phyloP scores from a whole-genome alignment of 2,113 vertebrate genomes.

The Marmota monax region DNA sequence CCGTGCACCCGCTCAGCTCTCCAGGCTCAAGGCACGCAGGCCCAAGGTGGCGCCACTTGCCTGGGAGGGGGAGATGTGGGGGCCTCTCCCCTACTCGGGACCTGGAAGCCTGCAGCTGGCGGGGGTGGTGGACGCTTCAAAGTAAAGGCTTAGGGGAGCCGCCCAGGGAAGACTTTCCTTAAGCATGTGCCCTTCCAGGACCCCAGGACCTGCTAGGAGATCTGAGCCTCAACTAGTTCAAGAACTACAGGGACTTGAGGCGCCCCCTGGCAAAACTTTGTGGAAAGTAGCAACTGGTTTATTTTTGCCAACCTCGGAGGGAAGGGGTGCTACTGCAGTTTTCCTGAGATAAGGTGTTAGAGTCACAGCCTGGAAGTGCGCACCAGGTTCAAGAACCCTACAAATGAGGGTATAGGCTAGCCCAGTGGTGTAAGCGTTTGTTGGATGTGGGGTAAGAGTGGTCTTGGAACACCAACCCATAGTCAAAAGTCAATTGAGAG shows the following conservation, averaged over 20 bases:
- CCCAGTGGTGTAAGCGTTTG: not conserved
- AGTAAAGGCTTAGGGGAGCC: too few relatives aligned
- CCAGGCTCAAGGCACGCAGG: too few relatives aligned
- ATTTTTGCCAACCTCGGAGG: not conserved
- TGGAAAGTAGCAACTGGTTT: not conserved
- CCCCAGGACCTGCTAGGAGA: too few relatives aligned
- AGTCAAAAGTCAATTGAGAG: not conserved
- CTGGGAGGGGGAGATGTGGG: too few relatives aligned
- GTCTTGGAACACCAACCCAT: not conserved
- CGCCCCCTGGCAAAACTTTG: slow-evolving; percentile 76
- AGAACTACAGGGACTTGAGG: not conserved
- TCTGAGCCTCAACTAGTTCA: accelerated
- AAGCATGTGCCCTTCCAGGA: not conserved
- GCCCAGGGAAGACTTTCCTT: too few relatives aligned
- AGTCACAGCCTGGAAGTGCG: not conserved
- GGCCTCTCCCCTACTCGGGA: too few relatives aligned
- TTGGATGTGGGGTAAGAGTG: not conserved
- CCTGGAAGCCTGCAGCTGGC: too few relatives aligned
- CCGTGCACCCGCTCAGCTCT: too few relatives aligned
- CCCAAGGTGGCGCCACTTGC: too few relatives aligned
- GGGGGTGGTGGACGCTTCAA: too few relatives aligned
- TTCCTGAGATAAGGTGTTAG: not conserved
- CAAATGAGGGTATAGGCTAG: not conserved
- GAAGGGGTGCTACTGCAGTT: not conserved
- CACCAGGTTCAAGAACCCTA: not conserved